Evolutionary conservation across 2,797 vertebrate species (phyloP).

Genomic region (Poecilia gillii): DNA sequence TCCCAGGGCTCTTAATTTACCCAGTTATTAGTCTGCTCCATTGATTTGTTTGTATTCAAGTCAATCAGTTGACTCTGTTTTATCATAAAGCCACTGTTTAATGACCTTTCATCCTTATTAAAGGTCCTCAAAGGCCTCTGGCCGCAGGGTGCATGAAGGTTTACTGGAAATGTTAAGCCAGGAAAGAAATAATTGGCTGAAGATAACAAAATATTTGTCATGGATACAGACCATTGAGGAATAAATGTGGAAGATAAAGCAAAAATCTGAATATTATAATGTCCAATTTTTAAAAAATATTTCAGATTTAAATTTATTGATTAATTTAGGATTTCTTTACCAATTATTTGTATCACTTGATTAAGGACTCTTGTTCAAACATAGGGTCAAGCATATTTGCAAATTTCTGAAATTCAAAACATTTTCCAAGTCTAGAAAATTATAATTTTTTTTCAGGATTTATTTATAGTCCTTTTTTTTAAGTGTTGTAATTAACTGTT

Average conservation of each 20-base stretch:
- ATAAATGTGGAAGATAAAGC: neutral
- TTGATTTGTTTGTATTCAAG: slow-evolving; percentile 66
- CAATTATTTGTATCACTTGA: neutral
- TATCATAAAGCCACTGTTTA: slow-evolving; percentile 56
- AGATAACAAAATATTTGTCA: slow-evolving; percentile 14
- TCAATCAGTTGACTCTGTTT: slow-evolving; percentile 52
- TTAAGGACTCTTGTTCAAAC: neutral
- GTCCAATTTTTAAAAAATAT: neutral
- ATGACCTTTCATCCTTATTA: slow-evolving; percentile 57
- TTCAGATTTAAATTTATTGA: neutral
- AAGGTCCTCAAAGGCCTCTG: slow-evolving; percentile 34
- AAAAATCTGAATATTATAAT: neutral
- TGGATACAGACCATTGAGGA: neutral
- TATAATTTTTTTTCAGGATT: neutral
- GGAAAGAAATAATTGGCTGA: slow-evolving; percentile 46
- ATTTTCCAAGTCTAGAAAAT: neutral
- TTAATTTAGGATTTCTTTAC: neutral
- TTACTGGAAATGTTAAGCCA: slow-evolving; percentile 21
- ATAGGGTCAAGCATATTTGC: neutral
- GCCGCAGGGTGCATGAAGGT: slow-evolving; percentile 35
- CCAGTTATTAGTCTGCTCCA: slow-evolving; percentile 35
- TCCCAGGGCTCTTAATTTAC: slow-evolving; percentile 35
- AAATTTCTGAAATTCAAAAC: neutral
- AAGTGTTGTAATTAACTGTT: neutral
- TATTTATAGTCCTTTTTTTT: neutral